Evolutionary conservation across 2,888 invertebrate genomes (phyloP).

Genomic region (Cordilura impudica): DNA sequence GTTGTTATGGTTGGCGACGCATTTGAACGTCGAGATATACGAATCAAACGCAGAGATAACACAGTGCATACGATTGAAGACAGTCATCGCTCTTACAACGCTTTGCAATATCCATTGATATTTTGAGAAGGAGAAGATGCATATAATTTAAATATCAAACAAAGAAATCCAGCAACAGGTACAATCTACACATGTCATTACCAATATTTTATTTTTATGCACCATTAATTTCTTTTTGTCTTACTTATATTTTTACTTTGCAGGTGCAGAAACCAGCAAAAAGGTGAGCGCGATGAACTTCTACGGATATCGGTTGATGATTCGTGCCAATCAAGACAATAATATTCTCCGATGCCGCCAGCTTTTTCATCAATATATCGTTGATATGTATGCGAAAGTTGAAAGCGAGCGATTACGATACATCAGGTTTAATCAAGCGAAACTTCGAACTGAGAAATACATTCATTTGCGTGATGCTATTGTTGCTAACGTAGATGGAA

Average conservation of each 20-base stretch:
- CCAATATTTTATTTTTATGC: too few relatives aligned
- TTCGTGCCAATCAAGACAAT: too few relatives aligned
- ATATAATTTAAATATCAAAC: not conserved
- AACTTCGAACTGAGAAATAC: not conserved
- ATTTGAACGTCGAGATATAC: constrained; percentile 54
- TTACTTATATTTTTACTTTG: not conserved
- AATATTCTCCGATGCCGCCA: not conserved
- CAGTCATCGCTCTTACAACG: constrained; percentile 48
- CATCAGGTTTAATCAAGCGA: not conserved
- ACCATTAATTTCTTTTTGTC: too few relatives aligned
- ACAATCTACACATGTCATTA: too few relatives aligned
- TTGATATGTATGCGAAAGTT: not conserved
- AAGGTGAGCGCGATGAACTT: too few relatives aligned
- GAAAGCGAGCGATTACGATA: too few relatives aligned
- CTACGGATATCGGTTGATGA: too few relatives aligned
- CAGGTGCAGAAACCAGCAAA: not conserved
- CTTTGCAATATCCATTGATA: constrained; percentile 14
- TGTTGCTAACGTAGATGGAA: too few relatives aligned
- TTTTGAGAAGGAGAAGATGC: constrained; percentile 7
- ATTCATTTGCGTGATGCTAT: too few relatives aligned
- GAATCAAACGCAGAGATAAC: constrained; percentile 53
- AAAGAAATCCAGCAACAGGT: too few relatives aligned
- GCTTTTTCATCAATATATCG: not conserved
- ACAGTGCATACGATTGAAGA: constrained; percentile 49
- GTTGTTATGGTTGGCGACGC: constrained; percentile 53